phyloP scores from a whole-genome alignment of 2,888 invertebrate genomes.

The Cataglyphis albicans region DNA sequence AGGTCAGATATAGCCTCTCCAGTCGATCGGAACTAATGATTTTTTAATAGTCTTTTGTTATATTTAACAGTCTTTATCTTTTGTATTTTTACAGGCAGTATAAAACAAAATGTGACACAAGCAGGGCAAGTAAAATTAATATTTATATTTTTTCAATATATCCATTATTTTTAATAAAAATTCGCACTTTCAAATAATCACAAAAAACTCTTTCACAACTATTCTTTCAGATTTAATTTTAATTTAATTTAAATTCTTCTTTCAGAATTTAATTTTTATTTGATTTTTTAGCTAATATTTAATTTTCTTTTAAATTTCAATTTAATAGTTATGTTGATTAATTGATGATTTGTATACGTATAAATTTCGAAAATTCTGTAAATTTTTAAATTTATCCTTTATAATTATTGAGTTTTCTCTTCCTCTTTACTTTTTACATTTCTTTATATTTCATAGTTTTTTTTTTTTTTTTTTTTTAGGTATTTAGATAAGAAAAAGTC shows the following conservation, averaged over 20 bases:
- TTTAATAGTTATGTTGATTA: not conserved
- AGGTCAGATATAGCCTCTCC: constrained; percentile 27
- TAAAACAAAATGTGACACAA: too few species aligned
- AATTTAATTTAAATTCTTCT: too few species aligned
- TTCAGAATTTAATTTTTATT: not conserved
- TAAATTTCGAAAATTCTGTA: not conserved
- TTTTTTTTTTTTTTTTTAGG: not conserved
- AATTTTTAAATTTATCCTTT: not conserved
- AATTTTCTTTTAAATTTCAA: not conserved
- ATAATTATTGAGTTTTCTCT: not conserved
- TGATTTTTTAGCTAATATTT: not conserved
- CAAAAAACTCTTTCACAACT: too few species aligned
- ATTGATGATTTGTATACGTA: not conserved
- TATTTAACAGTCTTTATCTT: constrained; percentile 9
- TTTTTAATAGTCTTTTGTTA: constrained; percentile 23
- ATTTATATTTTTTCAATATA: too few species aligned
- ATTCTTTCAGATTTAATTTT: too few species aligned
- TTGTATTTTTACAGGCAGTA: not conserved
- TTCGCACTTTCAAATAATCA: too few species aligned
- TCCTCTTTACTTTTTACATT: not conserved
- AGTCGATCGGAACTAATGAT: not conserved
- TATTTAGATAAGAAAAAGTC: not conserved
- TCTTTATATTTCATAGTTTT: too few species aligned
- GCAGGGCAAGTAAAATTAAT: too few species aligned
- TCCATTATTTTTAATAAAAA: too few species aligned